Evolutionary conservation across 1,140 invertebrate species (phyloP).

Genomic region (Choristoneura fumiferana): DNA sequence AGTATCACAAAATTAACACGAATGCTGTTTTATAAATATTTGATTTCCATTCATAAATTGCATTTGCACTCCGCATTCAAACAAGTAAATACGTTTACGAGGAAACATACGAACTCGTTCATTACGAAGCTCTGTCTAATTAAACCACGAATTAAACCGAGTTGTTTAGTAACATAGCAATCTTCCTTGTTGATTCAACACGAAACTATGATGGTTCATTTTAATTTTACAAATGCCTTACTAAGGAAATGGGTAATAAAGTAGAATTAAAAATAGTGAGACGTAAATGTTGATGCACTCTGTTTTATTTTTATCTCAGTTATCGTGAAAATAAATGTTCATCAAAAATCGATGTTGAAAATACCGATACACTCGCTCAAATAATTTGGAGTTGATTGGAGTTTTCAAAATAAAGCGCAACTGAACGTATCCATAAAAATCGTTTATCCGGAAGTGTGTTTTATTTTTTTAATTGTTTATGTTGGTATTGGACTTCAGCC

Average conservation of each 20-base stretch:
- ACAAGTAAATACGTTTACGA: conserved; percentile 31
- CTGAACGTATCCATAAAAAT: conserved; percentile 39
- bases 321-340: not conserved
- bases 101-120: conserved; percentile 34
- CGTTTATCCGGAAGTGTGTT: conserved; percentile 25
- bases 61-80: conserved; percentile 38
- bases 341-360: conserved; percentile 2
- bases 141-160: conserved; percentile 50
- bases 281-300: not conserved
- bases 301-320: conserved; percentile 3
- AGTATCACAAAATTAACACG: not conserved
- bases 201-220: conserved; percentile 35
- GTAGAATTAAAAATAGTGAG: conserved; percentile 21
- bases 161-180: conserved; percentile 47
- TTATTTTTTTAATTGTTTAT: too few relatives aligned
- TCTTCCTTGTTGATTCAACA: conserved; percentile 55
- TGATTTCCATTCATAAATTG: conserved; percentile 28
- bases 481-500: too few relatives aligned
- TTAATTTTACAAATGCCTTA: conserved; percentile 32
- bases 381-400: too few relatives aligned
- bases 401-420: conserved; percentile 31
- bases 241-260: conserved; percentile 43
- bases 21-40: conserved; percentile 6
- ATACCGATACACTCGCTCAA: not conserved
- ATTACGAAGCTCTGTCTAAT: conserved; percentile 47